Percentiles rank a stretch among this genome's conserved stretches.
phyloP scores from a whole-genome alignment of 2,888 invertebrate genomes.

The Zygothrica quintamaculata region DNA sequence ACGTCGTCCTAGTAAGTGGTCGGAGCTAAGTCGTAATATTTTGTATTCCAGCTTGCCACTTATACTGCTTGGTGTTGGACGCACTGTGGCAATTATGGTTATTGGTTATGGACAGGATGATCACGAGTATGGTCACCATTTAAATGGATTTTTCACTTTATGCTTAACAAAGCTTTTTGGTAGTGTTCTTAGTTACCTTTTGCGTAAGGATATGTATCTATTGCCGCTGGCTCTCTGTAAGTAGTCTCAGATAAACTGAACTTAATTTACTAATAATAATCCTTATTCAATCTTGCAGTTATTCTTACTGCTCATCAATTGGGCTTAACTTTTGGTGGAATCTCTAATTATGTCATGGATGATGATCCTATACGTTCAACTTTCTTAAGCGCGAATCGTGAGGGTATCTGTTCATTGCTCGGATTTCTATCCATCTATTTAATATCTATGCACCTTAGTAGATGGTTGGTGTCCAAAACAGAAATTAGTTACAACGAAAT shows the following conservation, averaged over 20 bases:
- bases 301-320: conserved; percentile 88
- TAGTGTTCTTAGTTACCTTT: conserved; percentile 84
- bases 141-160: conserved; percentile 99
- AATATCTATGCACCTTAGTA: conserved; percentile 88
- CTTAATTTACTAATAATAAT: background rate
- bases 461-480: conserved; percentile 84
- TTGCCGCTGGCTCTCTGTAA: conserved; percentile 84
- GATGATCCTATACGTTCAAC: conserved; percentile 86
- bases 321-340: conserved; percentile 86
- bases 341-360: conserved; percentile 90
- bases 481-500: conserved; percentile 68
- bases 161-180: conserved; percentile 92
- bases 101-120: conserved; percentile 94
- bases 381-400: conserved; percentile 92
- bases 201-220: conserved; percentile 70
- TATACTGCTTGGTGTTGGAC: conserved; percentile 87
- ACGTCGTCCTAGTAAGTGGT: conserved; percentile 82
- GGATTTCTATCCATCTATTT: conserved; percentile 95
- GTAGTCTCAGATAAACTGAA: conserved; percentile 12
- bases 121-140: conserved; percentile 97
- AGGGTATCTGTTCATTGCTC: conserved; percentile 94
- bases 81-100: conserved; percentile 87
- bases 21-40: conserved; percentile 65
- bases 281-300: conserved; percentile 68
- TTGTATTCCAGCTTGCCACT: conserved; percentile 83